Percentiles rank a stretch among this genome's conserved stretches.
phyloP scores from a whole-genome alignment of 37 sponge, comb jelly and placozoan genomes.

The Geodia barretti region DNA sequence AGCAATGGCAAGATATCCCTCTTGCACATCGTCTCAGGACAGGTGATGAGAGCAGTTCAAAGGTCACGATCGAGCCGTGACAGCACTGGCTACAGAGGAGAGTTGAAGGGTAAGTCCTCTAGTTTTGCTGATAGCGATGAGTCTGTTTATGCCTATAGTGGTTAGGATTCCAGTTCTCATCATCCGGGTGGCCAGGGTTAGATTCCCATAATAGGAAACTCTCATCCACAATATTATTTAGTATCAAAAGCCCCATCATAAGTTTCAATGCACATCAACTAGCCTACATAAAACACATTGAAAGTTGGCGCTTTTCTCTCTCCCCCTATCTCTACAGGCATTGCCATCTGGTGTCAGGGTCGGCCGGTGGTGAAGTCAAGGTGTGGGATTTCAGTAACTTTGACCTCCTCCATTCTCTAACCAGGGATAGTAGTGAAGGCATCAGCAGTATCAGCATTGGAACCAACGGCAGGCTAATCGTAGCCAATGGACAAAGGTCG shows the following conservation, averaged over 20 bases:
- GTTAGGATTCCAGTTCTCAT: no score
- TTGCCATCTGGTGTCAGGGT: slow-evolving; percentile 6
- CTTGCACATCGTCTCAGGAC: slow-evolving; percentile 61
- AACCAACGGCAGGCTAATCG: slow-evolving; percentile 8
- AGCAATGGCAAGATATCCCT: slow-evolving; percentile 31
- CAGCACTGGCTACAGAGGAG: slow-evolving; percentile 6
- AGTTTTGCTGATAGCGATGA: no score
- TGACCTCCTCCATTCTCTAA: slow-evolving; percentile 7
- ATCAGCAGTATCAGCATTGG: slow-evolving; percentile 16
- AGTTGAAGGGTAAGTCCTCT: slow-evolving; percentile 5
- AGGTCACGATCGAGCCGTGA: slow-evolving; percentile 7
- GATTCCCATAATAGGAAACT: no score
- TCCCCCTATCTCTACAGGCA: background rate
- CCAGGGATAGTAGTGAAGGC: background rate
- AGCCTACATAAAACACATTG: no score
- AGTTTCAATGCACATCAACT: no score
- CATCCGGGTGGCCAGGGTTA: no score
- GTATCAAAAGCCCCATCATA: no score
- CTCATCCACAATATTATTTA: no score
- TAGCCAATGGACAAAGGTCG: background rate
- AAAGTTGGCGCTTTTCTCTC: no score
- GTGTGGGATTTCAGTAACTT: slow-evolving; percentile 40
- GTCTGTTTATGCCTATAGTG: no score
- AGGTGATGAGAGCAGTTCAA: slow-evolving; percentile 5
- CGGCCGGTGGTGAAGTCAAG: slow-evolving; percentile 18